These are phyloP conservation scores for Planiliza haematocheilus DNA, from an alignment of 2,113 vertebrate species.

Conservation along the genomic window DNA sequence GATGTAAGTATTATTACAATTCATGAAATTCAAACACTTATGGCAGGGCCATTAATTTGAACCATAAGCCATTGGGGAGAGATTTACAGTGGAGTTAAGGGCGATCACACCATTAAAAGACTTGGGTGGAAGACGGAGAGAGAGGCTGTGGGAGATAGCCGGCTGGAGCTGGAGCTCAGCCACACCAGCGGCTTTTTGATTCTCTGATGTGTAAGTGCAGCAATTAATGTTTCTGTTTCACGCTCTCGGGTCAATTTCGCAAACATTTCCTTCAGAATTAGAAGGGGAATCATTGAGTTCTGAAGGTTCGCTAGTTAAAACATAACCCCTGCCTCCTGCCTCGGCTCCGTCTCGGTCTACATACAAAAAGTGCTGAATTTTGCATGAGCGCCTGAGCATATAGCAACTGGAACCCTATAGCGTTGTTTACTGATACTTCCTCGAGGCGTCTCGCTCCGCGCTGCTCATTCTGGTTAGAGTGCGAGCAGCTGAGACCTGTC, in stretches of 20 bases:
- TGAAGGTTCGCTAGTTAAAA: conserved; percentile 92
- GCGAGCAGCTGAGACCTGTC: conserved; percentile 72
- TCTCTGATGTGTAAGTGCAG: conserved; percentile 78
- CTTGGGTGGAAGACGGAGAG: conserved; percentile 68
- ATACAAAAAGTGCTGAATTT: conserved; percentile 75
- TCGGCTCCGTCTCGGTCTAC: conserved; percentile 61
- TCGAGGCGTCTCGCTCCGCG: conserved; percentile 63
- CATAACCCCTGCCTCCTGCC: conserved; percentile 69
- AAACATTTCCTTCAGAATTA: conserved; percentile 85
- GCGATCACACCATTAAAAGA: conserved; percentile 96
- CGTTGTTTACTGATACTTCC: conserved; percentile 77
- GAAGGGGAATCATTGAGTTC: conserved; percentile 54
- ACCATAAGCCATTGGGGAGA: conserved; percentile 95
- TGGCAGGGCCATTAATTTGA: conserved; percentile 95
- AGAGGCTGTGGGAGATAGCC: conserved; percentile 51
- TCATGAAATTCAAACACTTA: conserved; percentile 99
- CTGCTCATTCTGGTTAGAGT: conserved; percentile 64
- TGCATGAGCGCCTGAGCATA: conserved; percentile 77
- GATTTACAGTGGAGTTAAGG: conserved; percentile 97
- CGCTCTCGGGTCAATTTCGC: conserved; percentile 56
- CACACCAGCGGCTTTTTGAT: conserved; percentile 83
- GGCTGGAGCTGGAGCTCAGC: conserved; percentile 77
- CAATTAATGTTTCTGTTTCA: conserved; percentile 74
- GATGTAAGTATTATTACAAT: conserved; percentile 99
- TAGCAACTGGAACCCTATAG: conserved; percentile 76